Evolutionary conservation across 2,888 invertebrate genomes (phyloP).

Genomic region (Amiota minor): DNA sequence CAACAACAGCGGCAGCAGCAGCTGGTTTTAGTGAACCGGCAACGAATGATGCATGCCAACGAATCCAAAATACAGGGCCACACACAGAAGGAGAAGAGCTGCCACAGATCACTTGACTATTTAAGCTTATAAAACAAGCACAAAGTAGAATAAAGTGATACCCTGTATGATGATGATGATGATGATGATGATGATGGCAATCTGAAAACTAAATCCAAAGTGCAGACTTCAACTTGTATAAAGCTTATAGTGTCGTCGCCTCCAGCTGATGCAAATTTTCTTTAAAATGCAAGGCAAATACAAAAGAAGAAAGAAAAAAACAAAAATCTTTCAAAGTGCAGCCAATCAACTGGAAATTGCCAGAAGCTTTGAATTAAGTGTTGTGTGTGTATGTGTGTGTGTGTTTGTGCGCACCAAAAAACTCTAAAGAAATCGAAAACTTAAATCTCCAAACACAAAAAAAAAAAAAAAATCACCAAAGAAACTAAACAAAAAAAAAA

Average conservation of each 20-base stretch:
- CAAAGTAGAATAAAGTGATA: too few relatives aligned
- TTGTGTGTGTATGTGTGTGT: constrained; percentile 6
- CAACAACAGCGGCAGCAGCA: constrained; percentile 41
- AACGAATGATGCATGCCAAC: constrained; percentile 47
- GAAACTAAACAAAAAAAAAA: constrained; percentile 20
- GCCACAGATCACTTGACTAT: too few relatives aligned
- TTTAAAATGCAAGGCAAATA: constrained; percentile 29
- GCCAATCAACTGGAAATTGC: constrained; percentile 67
- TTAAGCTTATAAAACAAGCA: too few relatives aligned
- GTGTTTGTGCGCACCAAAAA: background rate
- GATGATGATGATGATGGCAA: too few relatives aligned
- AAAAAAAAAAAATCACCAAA: constrained; percentile 28
- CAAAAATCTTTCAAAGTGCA: constrained; percentile 61
- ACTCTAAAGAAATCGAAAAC: constrained; percentile 1
- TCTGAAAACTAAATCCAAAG: too few relatives aligned
- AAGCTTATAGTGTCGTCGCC: too few relatives aligned
- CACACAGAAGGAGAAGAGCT: background rate
- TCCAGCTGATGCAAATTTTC: constrained; percentile 53
- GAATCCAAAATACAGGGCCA: constrained; percentile 29
- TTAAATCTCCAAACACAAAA: constrained; percentile 27
- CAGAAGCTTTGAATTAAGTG: constrained; percentile 53
- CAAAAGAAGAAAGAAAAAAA: constrained; percentile 27
- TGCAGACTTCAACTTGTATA: too few relatives aligned
- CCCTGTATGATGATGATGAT: too few relatives aligned
- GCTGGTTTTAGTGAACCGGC: constrained; percentile 40